Base-by-base conservation (phyloP, 2,113 vertebrate species). In the Caranx melampygus region DNA sequence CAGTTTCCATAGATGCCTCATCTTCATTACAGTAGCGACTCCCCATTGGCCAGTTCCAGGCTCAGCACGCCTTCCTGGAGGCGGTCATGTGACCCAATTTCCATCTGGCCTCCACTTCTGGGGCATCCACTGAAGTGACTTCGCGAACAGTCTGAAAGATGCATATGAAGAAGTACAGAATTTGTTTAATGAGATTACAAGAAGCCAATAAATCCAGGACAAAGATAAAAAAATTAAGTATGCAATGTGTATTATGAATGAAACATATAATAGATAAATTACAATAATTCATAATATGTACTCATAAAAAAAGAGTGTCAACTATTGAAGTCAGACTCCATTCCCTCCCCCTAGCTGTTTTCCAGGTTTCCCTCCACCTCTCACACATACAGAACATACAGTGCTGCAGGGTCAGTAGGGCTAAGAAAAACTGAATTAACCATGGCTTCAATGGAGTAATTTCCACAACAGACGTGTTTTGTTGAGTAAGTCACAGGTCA, bases 101-200 rank as follows among this genome's bases (percentile, higher is more conserved):
- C 98, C 98, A 99, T 99, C 95, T 96, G 98, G 96, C 95, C 95
- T 96, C 96, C 95, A 96, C 95, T 95, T 96, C 94, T 95, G 95
- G 95, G 97, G 97, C 98, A 99, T 99, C 97, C 96, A 99, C 96
- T 66, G 83, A 88, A 95, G 92, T 81, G 93, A 96, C 94, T 94
- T 94, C 94, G 83, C 89, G 95, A 95, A 97, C 95, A 95, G 95
- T 96, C 98, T 99, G 94, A 87, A 91, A 92, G 63, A 87, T 34
- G 91, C 55, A 89, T 12, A 81, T 16, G 57, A n/a, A 81, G 21
- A 2, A 21, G 75, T 26, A 26, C 26, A 26, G 26, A 26, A 26
- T 26, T 26, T 26, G n/a, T 26, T 77, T 35, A 88, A 60, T 86
- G 20, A 67, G 20, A 20, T 61, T 34, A 54, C 54, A 52, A 55